Base-by-base conservation (phyloP, 2,888 invertebrate species). In the Eupithecia tripunctaria region DNA sequence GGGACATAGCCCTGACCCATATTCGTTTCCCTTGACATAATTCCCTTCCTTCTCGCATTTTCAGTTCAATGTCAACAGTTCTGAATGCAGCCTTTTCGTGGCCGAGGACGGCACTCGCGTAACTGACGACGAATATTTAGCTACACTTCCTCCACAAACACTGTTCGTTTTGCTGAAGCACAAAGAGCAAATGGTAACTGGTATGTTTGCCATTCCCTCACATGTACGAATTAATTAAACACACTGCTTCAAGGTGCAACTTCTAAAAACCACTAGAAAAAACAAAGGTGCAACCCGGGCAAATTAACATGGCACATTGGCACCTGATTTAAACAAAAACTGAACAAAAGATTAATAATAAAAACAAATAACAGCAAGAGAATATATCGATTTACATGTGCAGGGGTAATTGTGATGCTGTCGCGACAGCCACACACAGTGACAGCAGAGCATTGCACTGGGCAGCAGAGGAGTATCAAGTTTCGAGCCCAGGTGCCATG, bases 91-190 rank as follows among this genome's bases (percentile, higher is more conserved):
- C 72, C 89, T 96, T 56, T 95, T 92, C 86, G 92, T 96, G 76
- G 95, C 96, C 29, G 93, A 95, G 79, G 97, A 97, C 89, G 97
- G 97, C 68, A 96, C 96, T 41, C 93, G 95, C 80, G 95, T 97
- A 25, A 96, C 96, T 63, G 97, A 96, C 81, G 97, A 98, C 80
- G 97, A 97, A 43, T 98, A 97, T 86, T 96, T 98, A 82, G 90
- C 94, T 76, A 97, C 97, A 0, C 85, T 98, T 70, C 96, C 97
- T 67, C 91, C 97, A 0, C 98, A 98, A 87, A 97, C 97, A 0
- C 93, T 97, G 21, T 95, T 98, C 72, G 96, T 97, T 73, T 87
- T 95, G 63, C 91, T 94, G 70, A 90, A 90, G 76, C 85, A 91
- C 70, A 90, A 94, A 78, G 95, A 95, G 80, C 90, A 93, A 83